Evolutionary conservation across 2,888 invertebrate genomes (phyloP), one percentile per base, ranked within the genome.

Genomic region (Nomada goodeniana): DNA sequence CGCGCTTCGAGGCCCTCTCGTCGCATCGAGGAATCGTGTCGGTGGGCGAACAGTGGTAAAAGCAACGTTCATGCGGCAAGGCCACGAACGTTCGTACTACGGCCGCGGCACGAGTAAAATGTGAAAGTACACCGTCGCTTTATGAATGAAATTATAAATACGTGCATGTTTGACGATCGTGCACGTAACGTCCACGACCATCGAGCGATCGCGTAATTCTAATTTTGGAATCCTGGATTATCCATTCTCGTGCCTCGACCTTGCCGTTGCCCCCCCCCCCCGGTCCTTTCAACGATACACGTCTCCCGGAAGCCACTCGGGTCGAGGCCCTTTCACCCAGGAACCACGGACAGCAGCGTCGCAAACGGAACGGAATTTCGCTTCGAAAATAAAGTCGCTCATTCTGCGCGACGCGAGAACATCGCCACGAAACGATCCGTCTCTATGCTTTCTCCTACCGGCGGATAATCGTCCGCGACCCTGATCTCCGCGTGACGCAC

Each of bases 131-230:
- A 52, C 60, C 76, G 55, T 59, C 79, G 82, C n/a, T 74, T 89
- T 88, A 87, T 89, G 89, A 89, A 89, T 89, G 89, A 87, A 89
- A 89, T 89, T 89, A 89, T 89, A 89, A 89, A 89, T 89, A 89
- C 82, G 80, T 83, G 74, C 82, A 83, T 82, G 83, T 76, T 73
- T 73, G 82, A 80, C 78, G 85, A 87, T 86, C 82, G 74, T 76
- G 78, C 86, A 80, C 82, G 84, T 86, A 85, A 86, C 77, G 70
- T 63, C n/a, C 70, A 50, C 57, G 59, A 3, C 67, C 59, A 69
- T 52, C 68, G 77, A 26, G 69, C 67, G 74, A 81, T 74, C 68
- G 77, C 42, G 69, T 69, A 76, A 81, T 74, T 68, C 85, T 88
- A 86, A 88, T 83, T 83, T 82, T 76, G 82, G 85, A 76, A 64